These are phyloP conservation scores for Brachypodius melanocephalos DNA, from an alignment of 2,113 vertebrate genomes.

Conservation along the genomic window DNA sequence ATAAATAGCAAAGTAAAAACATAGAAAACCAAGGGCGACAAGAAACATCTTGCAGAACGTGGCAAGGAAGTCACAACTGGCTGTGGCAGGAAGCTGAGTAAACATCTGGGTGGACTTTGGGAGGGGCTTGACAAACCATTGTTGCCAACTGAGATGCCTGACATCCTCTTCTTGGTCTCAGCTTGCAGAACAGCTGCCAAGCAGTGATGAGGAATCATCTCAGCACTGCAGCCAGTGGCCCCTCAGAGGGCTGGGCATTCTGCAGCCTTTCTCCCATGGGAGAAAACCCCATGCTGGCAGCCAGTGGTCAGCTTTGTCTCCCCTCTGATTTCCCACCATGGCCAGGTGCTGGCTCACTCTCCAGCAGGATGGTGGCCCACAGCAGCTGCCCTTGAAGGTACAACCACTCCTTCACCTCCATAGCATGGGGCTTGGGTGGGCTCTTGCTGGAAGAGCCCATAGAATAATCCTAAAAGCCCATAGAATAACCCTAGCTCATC, in stretches of 20 bases:
- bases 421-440: fast-evolving
- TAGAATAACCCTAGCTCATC: not conserved
- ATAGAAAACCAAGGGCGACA: no score
- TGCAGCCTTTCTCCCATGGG: not conserved
- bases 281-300: not conserved
- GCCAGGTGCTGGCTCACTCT: not conserved
- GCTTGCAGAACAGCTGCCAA: fast-evolving
- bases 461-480: not conserved
- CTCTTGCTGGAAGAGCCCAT: not conserved
- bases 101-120: not conserved
- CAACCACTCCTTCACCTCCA: not conserved
- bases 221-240: fast-evolving
- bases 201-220: not conserved
- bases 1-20: no score
- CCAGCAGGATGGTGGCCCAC: not conserved
- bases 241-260: not conserved
- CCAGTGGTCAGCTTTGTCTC: not conserved
- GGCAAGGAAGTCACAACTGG: not conserved
- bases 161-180: not conserved
- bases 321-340: not conserved
- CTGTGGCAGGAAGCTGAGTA: not conserved
- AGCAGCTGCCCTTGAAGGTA: not conserved
- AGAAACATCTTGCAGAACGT: not conserved
- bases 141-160: fast-evolving
- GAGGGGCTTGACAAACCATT: not conserved